Percentiles rank a stretch among this genome's conserved stretches.
phyloP scores from a whole-genome alignment of 37 sponge, comb jelly and placozoan species.

The Haliclona indistincta region DNA sequence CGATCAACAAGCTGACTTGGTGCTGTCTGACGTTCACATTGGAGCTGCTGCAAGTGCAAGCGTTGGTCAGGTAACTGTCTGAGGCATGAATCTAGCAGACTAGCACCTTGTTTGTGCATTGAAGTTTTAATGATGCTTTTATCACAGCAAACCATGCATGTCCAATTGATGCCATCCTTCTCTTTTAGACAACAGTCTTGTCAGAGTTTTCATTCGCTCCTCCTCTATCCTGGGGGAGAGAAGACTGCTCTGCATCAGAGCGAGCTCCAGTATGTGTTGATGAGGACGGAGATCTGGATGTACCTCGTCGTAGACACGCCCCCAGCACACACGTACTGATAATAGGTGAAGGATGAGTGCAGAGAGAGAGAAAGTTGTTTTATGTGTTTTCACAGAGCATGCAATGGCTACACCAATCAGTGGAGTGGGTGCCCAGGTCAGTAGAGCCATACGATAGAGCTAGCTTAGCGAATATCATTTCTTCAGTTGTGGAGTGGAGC shows the following conservation, averaged over 20 bases:
- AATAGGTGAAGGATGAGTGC: background rate
- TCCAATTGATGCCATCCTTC: background rate
- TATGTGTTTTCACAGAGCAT: conserved; percentile 20
- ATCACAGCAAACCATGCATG: background rate
- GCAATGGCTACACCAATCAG: conserved; percentile 32
- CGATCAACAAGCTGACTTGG: background rate
- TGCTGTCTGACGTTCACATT: conserved; percentile 15
- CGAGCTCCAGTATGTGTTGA: background rate
- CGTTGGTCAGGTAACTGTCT: background rate
- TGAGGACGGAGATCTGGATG: conserved; percentile 49
- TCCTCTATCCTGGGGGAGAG: no score
- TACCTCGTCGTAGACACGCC: conserved; percentile 12
- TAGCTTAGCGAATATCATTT: background rate
- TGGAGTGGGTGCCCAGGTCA: conserved; percentile 36
- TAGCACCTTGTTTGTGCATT: background rate
- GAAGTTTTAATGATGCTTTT: background rate
- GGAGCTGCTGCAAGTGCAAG: background rate
- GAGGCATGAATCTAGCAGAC: background rate
- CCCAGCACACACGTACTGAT: background rate
- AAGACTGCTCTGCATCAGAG: background rate
- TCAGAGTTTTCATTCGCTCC: background rate
- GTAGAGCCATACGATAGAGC: no score
- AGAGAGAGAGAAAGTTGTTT: background rate
- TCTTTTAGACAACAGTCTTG: background rate
- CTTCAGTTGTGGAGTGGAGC: conserved; percentile 56